phyloP scores from a whole-genome alignment of 2,113 vertebrate genomes.

The Gymnobelideus leadbeateri region DNA sequence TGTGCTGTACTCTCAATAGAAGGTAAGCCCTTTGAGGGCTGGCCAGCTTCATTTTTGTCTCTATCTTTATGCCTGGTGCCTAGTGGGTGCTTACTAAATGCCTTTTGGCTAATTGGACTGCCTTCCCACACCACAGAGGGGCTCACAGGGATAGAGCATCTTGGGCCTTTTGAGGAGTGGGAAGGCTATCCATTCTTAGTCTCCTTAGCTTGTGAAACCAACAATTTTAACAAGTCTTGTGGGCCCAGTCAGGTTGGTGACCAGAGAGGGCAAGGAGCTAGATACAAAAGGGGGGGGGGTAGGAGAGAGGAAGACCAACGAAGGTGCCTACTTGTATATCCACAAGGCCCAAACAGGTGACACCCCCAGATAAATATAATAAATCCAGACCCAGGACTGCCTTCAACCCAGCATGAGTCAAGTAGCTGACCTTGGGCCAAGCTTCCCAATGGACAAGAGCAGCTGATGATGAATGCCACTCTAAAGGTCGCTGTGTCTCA shows the following conservation, averaged over 20 bases:
- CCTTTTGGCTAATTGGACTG: neutral
- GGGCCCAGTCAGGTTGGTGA: neutral
- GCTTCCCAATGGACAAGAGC: constrained; percentile 57
- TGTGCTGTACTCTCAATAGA: neutral
- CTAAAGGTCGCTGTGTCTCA: constrained; percentile 64
- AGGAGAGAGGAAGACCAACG: neutral
- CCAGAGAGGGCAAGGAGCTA: neutral
- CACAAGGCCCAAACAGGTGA: constrained; percentile 36
- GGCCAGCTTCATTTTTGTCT: neutral
- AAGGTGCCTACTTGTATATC: constrained; percentile 60
- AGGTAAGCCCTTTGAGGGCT: neutral
- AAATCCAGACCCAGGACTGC: constrained; percentile 53
- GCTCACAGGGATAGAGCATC: neutral
- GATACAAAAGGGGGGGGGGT: neutral
- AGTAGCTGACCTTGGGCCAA: constrained; percentile 20
- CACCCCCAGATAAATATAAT: constrained; percentile 67
- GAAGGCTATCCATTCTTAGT: neutral
- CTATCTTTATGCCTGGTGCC: neutral
- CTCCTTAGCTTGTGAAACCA: neutral
- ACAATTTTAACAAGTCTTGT: neutral
- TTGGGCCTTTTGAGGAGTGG: neutral
- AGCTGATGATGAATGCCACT: constrained; percentile 62
- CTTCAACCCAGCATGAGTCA: constrained; percentile 47
- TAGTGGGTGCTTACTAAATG: neutral
- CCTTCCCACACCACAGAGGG: neutral